These are phyloP conservation scores for Gymnodraco acuticeps DNA, from an alignment of 2,797 vertebrate species.

Conservation along the genomic window DNA sequence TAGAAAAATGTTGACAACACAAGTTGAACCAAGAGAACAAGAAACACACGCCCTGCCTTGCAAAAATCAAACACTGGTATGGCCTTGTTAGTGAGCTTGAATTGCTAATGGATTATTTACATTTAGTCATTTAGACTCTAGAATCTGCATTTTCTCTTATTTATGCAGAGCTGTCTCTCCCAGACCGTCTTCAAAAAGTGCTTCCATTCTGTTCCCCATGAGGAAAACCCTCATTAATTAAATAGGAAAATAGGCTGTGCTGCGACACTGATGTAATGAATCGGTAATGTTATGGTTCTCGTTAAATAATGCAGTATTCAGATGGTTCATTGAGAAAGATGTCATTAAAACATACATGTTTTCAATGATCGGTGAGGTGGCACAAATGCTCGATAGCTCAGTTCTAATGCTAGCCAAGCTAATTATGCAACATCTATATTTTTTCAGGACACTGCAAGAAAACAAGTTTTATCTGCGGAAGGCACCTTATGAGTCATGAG, in stretches of 20 bases:
- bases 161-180: constrained; percentile 55
- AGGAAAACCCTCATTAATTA: constrained; percentile 70
- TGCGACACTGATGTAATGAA: constrained; percentile 68
- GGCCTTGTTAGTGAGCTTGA: constrained; percentile 72
- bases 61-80: constrained; percentile 59
- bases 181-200: constrained; percentile 69
- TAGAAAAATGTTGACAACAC: constrained; percentile 16
- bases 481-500: constrained; percentile 13
- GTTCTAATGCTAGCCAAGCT: constrained; percentile 21
- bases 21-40: constrained; percentile 29
- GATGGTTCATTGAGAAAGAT: constrained; percentile 32
- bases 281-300: constrained; percentile 60
- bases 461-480: constrained; percentile 22
- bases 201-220: constrained; percentile 54
- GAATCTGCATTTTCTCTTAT: constrained; percentile 76
- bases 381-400: constrained; percentile 22
- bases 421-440: constrained; percentile 25
- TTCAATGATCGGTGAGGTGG: constrained; percentile 18
- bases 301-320: constrained; percentile 53
- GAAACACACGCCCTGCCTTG: constrained; percentile 16
- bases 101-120: constrained; percentile 77
- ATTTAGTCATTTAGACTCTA: constrained; percentile 72
- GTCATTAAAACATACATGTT: constrained; percentile 26
- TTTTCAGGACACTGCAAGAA: constrained; percentile 22
- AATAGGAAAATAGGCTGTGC: constrained; percentile 64